A percentile compares a stretch with the other conserved stretches of the same genome.
phyloP scores from a whole-genome alignment of 2,113 vertebrate genomes.

The Pelecanoides urinatrix region DNA sequence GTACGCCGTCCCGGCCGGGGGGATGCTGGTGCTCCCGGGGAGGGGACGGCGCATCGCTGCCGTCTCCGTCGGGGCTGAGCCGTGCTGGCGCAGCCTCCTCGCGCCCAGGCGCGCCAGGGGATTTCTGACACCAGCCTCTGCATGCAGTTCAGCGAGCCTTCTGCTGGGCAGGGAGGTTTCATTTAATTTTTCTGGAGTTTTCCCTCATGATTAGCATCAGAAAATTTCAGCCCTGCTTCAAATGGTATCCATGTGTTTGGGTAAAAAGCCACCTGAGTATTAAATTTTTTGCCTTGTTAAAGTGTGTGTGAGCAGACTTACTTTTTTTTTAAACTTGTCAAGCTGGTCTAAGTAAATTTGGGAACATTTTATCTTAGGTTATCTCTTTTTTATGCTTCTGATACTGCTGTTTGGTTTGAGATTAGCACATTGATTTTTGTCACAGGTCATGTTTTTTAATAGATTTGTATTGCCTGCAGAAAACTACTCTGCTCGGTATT shows the following conservation, averaged over 20 bases:
- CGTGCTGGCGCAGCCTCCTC: not conserved
- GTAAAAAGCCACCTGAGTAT: constrained; percentile 3
- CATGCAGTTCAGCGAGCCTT: not conserved
- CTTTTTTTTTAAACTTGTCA: not conserved
- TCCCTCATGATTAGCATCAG: not conserved
- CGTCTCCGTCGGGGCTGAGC: not conserved
- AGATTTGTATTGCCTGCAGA: constrained; percentile 66
- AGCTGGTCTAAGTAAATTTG: constrained; percentile 37
- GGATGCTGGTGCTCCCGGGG: not conserved
- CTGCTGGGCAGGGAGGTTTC: not conserved
- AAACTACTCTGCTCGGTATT: constrained; percentile 39
- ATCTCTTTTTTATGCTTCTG: constrained; percentile 69
- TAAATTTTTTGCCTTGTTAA: not conserved
- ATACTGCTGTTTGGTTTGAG: constrained; percentile 75
- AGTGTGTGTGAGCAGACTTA: not conserved
- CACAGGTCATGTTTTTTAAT: constrained; percentile 77
- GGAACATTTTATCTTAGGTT: constrained; percentile 64
- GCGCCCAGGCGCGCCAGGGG: not conserved
- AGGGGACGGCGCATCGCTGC: not conserved
- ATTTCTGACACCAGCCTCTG: not conserved
- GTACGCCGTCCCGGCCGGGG: not conserved
- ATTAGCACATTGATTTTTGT: constrained; percentile 81
- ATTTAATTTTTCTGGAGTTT: not conserved
- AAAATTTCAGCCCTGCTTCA: not conserved
- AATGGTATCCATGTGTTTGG: constrained; percentile 11